phyloP scores from a whole-genome alignment of 2,888 invertebrate genomes.

The Drosophila affinis region DNA sequence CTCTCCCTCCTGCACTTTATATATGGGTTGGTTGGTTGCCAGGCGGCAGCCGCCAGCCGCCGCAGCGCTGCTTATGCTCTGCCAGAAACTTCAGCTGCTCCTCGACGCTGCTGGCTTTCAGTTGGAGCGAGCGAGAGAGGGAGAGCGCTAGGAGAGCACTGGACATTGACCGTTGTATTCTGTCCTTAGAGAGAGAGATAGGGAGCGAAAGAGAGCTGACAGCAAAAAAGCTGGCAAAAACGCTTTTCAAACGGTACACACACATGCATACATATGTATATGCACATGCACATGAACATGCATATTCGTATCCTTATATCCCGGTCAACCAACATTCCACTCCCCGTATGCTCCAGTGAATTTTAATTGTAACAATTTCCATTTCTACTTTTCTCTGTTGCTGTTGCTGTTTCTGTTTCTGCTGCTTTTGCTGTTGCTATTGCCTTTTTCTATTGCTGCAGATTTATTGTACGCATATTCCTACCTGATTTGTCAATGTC shows the following conservation, averaged over 20 bases:
- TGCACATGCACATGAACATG: background rate
- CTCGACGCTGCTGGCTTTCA: background rate
- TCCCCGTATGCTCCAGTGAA: background rate
- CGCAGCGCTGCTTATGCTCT: constrained; percentile 4
- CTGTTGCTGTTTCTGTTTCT: background rate
- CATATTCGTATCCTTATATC: constrained; percentile 1
- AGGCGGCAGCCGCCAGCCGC: constrained; percentile 37
- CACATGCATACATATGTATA: background rate
- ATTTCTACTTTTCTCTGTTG: constrained; percentile 10
- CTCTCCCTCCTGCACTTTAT: constrained; percentile 15
- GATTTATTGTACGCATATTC: constrained; percentile 20
- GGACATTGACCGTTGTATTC: constrained; percentile 1
- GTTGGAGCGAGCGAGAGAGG: background rate
- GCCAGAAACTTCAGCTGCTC: background rate
- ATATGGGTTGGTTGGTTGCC: constrained; percentile 40
- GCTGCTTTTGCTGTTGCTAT: background rate
- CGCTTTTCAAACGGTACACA: constrained; percentile 3
- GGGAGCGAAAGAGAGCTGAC: too few relatives aligned
- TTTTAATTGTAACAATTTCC: constrained; percentile 55
- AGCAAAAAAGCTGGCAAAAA: background rate
- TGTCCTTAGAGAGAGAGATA: constrained; percentile 1
- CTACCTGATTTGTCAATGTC: constrained; percentile 75
- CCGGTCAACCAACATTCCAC: background rate
- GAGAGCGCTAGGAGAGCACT: background rate
- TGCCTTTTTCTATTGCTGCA: constrained; percentile 10